Evolutionary conservation across 1,140 invertebrate genomes (phyloP).

Genomic region (Geopemphigus sp.): DNA sequence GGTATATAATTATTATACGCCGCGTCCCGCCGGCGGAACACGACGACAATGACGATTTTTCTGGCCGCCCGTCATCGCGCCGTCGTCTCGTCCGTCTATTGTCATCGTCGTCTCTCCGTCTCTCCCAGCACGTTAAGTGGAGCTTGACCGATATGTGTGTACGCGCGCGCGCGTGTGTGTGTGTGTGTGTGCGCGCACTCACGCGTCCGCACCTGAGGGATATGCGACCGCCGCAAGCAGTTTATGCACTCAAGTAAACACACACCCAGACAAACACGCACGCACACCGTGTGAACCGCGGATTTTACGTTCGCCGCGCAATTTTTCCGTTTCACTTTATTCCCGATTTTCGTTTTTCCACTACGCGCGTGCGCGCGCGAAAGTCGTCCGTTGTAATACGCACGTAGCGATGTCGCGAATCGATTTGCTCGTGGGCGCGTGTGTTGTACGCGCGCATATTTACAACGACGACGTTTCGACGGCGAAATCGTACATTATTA

Average conservation of each 20-base stretch:
- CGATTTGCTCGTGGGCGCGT: background rate
- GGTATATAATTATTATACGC: background rate
- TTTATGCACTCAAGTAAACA: constrained; percentile 9
- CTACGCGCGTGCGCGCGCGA: background rate
- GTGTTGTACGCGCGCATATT: background rate
- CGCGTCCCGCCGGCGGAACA: constrained; percentile 1
- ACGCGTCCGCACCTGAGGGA: background rate
- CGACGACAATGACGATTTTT: constrained; percentile 18
- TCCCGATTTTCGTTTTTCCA: constrained; percentile 10
- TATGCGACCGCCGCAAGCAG: background rate
- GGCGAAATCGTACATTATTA: background rate
- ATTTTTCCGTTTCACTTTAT: constrained; percentile 7
- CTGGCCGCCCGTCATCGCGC: constrained; percentile 15
- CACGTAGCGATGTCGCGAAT: too few species aligned
- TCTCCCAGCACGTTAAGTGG: constrained; percentile 23
- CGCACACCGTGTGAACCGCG: constrained; percentile 24
- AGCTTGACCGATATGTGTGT: constrained; percentile 45
- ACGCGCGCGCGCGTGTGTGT: background rate
- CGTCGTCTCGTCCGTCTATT: constrained; percentile 7
- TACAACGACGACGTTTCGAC: background rate
- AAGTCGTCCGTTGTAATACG: too few species aligned
- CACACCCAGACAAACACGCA: too few species aligned
- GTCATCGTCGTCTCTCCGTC: constrained; percentile 9
- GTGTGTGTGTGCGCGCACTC: background rate
- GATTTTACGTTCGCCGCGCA: background rate